Evolutionary conservation across 2,888 invertebrate genomes (phyloP), one percentile per base, ranked within the genome.

Genomic region (Agapetus fuscipes): DNA sequence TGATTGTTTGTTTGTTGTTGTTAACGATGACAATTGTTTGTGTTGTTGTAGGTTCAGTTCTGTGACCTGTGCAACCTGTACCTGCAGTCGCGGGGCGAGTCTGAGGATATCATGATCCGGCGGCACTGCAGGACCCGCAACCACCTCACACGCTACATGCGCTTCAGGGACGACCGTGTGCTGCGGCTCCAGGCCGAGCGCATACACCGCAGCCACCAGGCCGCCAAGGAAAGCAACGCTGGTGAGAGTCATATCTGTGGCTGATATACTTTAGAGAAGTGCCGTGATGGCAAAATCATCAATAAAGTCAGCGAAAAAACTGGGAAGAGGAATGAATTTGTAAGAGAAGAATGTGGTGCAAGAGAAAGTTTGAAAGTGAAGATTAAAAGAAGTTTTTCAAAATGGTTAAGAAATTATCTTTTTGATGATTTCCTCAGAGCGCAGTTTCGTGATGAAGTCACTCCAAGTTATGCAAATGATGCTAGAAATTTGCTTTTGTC

Each of bases 31-130:
- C n/a, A n/a, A n/a, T n/a, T n/a, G n/a, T n/a, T n/a, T n/a, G n/a
- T n/a, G n/a, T n/a, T 10, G 15, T 33, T 39, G n/a, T 36, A 69
- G 69, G 69, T 68, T 9, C 76, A 78, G 61, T 86, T 78, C 60
- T 88, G 88, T 58, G 85, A 84, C 53, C 60, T 88, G 43, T 88
- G 88, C 61, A 78, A 80, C 53, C 74, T 79, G 55, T 85, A 83
- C 59, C 61, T 87, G 53, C 75, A 80, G 29, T 73, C 79, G 24
- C 64, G 55, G 51, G 64, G 74, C 53, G 59, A 57, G 55, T 71
- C 78, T 46, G 71, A 74, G 48, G 75, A 79, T 40, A 71, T 73
- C 40, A 73, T 75, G 30, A 57, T 78, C 49, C 75, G 79, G 17
- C 71, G 77, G 31, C 87, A 88, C 67, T 88, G 87, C 58, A 76